Evolutionary conservation across 2,888 invertebrate genomes (phyloP), one percentile per base, ranked within the genome.

Genomic region (Zhuqinia jingwanae): DNA sequence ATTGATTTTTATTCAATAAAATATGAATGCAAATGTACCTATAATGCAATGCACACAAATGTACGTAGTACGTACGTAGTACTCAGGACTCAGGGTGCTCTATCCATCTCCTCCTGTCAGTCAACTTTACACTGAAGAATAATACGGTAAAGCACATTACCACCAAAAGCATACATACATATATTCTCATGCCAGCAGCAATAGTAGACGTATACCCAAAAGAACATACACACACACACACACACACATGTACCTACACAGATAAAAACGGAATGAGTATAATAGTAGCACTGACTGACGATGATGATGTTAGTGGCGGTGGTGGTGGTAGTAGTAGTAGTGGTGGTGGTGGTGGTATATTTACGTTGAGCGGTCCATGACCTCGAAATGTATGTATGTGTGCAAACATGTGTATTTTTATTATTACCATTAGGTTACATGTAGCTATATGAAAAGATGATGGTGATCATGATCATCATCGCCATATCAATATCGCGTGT

Each of bases 281-380:
- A 13, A 53, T 8, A 15, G 30, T 2, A 63, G 27, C 20, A 20
- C 6, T n/a, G n/a, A n/a, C n/a, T n/a, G n/a, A n/a, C n/a, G n/a
- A n/a, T n/a, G n/a, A n/a, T n/a, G n/a, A n/a, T n/a, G n/a, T n/a
- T n/a, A n/a, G n/a, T n/a, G n/a, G n/a, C n/a, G 20, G 25, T 58
- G 58, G 25, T 47, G 53, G 30, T 27, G 25, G 15, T 53, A 30
- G 15, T 68, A 36, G 47, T 30, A 10, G 13, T 42, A 20, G 42
- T 22, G 15, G 15, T 75, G 73, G 27, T 77, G 77, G 42, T 77
- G 78, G 60, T 50, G 79, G 47, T 79, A 50, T 84, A 84, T 84
- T 84, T 84, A 84, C 77, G 84, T 65, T 84, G 63, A 80, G 84
- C 84, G 84, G 84, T 84, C 84, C 84, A 84, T 84, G 84, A 84